Evolutionary conservation across 2,113 vertebrate genomes (phyloP).

Genomic region (Ctenodactylus gundi): DNA sequence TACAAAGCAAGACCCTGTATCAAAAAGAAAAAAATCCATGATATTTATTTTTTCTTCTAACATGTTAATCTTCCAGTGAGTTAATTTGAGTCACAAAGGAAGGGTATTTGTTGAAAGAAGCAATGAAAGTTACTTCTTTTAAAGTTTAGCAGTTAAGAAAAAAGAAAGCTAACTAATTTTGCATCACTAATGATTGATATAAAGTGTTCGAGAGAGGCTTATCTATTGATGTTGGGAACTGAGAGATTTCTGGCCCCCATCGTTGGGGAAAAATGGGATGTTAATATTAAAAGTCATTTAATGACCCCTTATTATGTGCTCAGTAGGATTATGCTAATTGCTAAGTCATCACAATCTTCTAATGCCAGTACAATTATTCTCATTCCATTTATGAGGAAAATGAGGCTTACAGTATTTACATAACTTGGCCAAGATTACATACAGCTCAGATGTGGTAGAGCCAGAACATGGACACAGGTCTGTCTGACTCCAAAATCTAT

Average conservation of each 20-base stretch:
- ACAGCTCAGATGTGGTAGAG: not conserved
- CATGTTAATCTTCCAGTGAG: constrained; percentile 47
- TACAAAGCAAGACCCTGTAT: too few species aligned
- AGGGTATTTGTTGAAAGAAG: constrained; percentile 41
- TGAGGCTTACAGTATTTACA: not conserved
- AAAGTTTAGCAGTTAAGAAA: not conserved
- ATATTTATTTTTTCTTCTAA: constrained; percentile 47
- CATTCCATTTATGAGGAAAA: not conserved
- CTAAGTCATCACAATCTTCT: not conserved
- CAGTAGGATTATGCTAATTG: constrained; percentile 2
- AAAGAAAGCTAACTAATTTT: constrained; percentile 7
- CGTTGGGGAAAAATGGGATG: not conserved
- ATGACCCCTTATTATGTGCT: not conserved
- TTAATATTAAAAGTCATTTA: constrained; percentile 48
- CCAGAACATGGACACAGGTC: not conserved
- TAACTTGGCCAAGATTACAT: not conserved
- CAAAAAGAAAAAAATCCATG: too few species aligned
- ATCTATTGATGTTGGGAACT: not conserved
- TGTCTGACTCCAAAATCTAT: not conserved
- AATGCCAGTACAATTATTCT: not conserved
- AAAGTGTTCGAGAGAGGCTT: not conserved
- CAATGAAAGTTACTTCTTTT: constrained; percentile 15
- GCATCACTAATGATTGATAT: not conserved
- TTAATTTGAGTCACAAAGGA: constrained; percentile 41
- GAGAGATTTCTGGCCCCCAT: not conserved